Base-by-base conservation (phyloP, 2,888 invertebrate species). In the Cheilosia soror region DNA sequence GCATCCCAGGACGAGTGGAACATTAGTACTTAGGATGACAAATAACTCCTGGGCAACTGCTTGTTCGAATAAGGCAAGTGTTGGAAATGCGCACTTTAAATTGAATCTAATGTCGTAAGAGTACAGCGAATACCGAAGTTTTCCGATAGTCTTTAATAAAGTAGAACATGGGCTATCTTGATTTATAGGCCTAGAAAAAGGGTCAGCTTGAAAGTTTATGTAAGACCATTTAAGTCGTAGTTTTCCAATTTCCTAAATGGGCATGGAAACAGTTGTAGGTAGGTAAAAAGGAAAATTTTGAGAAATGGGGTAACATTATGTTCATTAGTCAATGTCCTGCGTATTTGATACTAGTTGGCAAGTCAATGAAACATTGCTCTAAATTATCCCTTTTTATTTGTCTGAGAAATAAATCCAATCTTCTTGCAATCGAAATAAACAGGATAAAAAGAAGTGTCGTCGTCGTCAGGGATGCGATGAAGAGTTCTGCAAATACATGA, bases 11-110 rank as follows among this genome's bases (percentile, higher is more conserved):
- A 80, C 60, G 58, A 58, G 60, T 55, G 53, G 47, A 53, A 53
- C 53, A 68, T n/a, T 44, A 49, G 49, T 55, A 47, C 80, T 80
- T 68, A 62, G 29, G 49, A 68, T 75, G 80, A 80, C 80, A 80
- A 75, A 75, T 68, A 80, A 55, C 80, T 42, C 15, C 5, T 20
- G 47, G 47, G 31, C 44, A 37, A 51, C 44, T 42, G 62, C 53
- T 79, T 71, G 27, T 25, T 42, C n/a, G 29, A 29, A 20, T 20
- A 20, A 6, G 55, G 25, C 57, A 31, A 65, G 20, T 66, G 66
- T 57, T 53, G 63, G 25, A 40, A 75, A 68, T 58, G 68, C 62
- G 66, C 68, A 57, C 68, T 80, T 80, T 62, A 80, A 75, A 75
- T 68, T 63, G 57, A 80, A 60, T 60, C 71, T 25, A 42, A 20